phyloP scores from a whole-genome alignment of 1,140 invertebrate genomes.

The Sminthurinus signatus region DNA sequence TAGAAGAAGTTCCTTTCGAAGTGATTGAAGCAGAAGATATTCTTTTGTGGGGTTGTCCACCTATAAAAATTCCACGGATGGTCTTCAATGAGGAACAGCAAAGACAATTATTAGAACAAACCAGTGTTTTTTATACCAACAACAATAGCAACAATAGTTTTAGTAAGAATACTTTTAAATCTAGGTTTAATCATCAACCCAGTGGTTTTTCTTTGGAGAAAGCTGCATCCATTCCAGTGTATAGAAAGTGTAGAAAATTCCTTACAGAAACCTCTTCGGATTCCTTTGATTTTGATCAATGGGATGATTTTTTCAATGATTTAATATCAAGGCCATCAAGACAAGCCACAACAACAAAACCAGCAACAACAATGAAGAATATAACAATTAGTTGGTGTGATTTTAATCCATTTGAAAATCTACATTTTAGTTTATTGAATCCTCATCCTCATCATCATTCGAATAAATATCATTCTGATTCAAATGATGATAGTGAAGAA shows the following conservation, averaged over 20 bases:
- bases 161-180: too few species aligned
- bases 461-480: too few species aligned
- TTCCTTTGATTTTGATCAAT: too few species aligned
- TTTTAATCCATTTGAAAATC: not conserved
- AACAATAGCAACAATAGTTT: too few species aligned
- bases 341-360: not conserved
- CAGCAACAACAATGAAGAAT: not conserved
- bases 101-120: too few species aligned
- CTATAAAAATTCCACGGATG: not conserved
- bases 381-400: not conserved
- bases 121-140: too few species aligned
- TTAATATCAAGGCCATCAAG: too few species aligned
- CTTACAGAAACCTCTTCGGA: not conserved
- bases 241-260: not conserved
- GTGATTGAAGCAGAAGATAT: conserved; percentile 3
- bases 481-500: too few species aligned
- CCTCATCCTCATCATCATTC: too few species aligned
- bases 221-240: not conserved
- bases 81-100: too few species aligned
- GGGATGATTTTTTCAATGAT: too few species aligned
- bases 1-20: conserved; percentile 2
- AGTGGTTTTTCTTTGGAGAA: not conserved
- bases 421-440: too few species aligned
- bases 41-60: not conserved
- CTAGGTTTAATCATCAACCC: not conserved